phyloP scores from a whole-genome alignment of 2,113 vertebrate genomes.

The Seriola rivoliana region DNA sequence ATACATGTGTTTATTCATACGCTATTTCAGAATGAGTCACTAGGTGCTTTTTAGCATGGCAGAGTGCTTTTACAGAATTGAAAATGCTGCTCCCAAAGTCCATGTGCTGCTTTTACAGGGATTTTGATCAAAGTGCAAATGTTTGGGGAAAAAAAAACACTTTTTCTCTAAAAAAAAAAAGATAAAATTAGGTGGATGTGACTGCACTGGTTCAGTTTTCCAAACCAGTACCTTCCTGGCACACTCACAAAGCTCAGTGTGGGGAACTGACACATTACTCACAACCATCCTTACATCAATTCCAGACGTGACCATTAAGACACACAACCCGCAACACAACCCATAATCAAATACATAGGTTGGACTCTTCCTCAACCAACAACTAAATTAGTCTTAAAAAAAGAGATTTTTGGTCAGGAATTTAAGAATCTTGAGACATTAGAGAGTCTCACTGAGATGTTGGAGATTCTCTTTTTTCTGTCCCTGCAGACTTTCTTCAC shows the following conservation, averaged over 20 bases:
- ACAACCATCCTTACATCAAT: too few relatives aligned
- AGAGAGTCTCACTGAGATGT: neutral
- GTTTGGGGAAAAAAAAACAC: neutral
- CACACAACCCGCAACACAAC: too few relatives aligned
- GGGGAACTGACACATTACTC: neutral
- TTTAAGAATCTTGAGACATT: neutral
- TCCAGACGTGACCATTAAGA: neutral
- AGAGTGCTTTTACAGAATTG: constrained; percentile 13
- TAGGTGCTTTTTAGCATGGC: constrained; percentile 3
- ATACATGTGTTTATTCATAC: constrained; percentile 28
- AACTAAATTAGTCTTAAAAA: too few relatives aligned
- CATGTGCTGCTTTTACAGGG: neutral
- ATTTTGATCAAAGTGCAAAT: constrained; percentile 6
- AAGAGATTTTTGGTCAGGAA: neutral
- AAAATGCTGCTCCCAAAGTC: constrained; percentile 24
- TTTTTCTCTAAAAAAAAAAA: neutral
- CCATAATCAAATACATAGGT: too few relatives aligned
- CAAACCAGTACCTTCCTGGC: neutral
- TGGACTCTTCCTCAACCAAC: too few relatives aligned
- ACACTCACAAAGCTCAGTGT: neutral
- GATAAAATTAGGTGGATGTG: neutral
- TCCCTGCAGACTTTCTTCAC: neutral
- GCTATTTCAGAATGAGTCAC: constrained; percentile 35
- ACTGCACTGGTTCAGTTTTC: neutral
- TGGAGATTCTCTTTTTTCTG: neutral